These are phyloP conservation scores for Corvus moneduloides DNA, from an alignment of 2,113 vertebrate genomes.

Conservation along the genomic window DNA sequence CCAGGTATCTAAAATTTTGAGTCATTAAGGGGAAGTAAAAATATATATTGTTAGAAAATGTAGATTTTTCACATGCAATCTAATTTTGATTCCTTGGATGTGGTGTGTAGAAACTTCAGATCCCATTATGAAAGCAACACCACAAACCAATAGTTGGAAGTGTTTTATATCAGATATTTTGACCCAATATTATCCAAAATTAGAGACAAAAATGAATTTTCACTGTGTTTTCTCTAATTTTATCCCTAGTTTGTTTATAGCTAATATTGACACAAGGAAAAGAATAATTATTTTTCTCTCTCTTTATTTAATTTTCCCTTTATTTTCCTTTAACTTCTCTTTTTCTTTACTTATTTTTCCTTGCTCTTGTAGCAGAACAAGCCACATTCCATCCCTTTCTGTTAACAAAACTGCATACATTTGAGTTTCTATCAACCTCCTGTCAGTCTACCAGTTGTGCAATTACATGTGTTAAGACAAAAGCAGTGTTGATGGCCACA, in stretches of 20 bases:
- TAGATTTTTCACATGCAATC: not conserved
- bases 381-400: not conserved
- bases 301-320: not conserved
- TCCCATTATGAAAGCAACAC: too few species aligned
- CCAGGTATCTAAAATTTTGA: not conserved
- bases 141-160: not conserved
- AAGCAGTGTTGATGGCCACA: slow-evolving; percentile 14
- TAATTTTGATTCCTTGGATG: not conserved
- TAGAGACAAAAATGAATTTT: not conserved
- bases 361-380: not conserved
- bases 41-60: not conserved
- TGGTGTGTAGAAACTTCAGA: too few species aligned
- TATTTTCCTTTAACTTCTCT: not conserved
- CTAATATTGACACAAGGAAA: not conserved
- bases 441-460: not conserved
- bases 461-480: slow-evolving; percentile 16
- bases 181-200: not conserved
- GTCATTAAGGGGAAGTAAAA: not conserved
- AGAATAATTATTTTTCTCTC: not conserved
- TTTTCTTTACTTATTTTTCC: not conserved
- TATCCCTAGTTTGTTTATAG: not conserved
- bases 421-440: not conserved
- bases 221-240: not conserved
- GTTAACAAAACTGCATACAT: not conserved
- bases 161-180: not conserved